These are phyloP conservation scores for Tachina lurida DNA, from an alignment of 2,888 invertebrate species.

Conservation along the genomic window DNA sequence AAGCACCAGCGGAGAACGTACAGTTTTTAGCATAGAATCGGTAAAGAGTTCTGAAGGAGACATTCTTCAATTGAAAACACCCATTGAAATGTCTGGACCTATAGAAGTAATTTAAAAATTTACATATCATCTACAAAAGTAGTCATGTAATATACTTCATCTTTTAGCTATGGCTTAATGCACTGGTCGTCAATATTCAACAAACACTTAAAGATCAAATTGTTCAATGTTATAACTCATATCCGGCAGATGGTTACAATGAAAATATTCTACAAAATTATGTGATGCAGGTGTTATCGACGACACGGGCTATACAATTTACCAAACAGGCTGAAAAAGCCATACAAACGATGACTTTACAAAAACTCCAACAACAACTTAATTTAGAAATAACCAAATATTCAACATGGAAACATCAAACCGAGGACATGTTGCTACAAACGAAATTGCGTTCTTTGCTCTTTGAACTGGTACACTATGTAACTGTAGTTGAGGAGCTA, in stretches of 20 bases:
- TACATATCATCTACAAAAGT: background rate
- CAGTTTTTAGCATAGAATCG: constrained; percentile 81
- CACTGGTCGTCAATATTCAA: constrained; percentile 92
- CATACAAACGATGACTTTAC: constrained; percentile 87
- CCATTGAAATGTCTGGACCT: constrained; percentile 80
- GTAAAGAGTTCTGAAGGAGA: constrained; percentile 84
- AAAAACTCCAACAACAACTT: constrained; percentile 83
- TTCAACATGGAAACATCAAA: constrained; percentile 79
- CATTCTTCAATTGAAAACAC: constrained; percentile 76
- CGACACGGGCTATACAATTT: constrained; percentile 93
- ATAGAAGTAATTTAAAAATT: constrained; percentile 77
- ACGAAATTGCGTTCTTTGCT: constrained; percentile 96
- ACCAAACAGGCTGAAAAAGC: constrained; percentile 93
- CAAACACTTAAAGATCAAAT: constrained; percentile 88
- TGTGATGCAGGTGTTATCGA: constrained; percentile 90
- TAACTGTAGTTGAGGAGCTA: constrained; percentile 91
- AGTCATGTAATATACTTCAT: background rate
- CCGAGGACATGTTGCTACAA: constrained; percentile 85
- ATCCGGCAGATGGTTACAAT: constrained; percentile 79
- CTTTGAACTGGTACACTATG: constrained; percentile 96
- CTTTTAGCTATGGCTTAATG: constrained; percentile 81
- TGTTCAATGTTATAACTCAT: constrained; percentile 84
- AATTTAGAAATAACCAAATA: constrained; percentile 82
- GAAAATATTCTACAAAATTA: constrained; percentile 83
- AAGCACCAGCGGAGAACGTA: constrained; percentile 62